Evolutionary conservation across 1,140 invertebrate species (phyloP).

Genomic region (Apis cerana): DNA sequence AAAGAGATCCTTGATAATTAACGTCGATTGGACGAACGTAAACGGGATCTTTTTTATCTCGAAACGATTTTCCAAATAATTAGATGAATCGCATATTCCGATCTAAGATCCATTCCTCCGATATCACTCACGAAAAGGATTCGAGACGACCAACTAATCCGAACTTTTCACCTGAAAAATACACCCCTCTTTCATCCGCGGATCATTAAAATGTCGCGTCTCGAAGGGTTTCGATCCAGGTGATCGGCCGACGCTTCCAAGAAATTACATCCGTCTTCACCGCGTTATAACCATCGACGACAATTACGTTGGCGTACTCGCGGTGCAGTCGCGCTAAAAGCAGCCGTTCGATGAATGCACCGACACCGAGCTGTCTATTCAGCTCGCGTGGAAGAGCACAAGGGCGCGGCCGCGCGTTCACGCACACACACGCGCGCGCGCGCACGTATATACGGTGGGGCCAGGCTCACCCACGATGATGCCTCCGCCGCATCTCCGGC

Average conservation of each 20-base stretch:
- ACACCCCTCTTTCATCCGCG: not conserved
- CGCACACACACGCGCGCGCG: not conserved
- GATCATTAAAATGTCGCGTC: slow-evolving; percentile 10
- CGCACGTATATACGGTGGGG: not conserved
- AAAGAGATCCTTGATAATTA: too few species aligned
- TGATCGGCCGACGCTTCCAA: not conserved
- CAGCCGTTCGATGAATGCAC: slow-evolving; percentile 40
- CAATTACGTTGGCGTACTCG: slow-evolving; percentile 29
- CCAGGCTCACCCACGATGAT: slow-evolving; percentile 26
- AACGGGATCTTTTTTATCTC: too few species aligned
- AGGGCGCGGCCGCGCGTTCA: not conserved
- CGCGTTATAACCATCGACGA: slow-evolving; percentile 32
- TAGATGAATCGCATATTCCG: too few species aligned
- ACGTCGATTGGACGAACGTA: too few species aligned
- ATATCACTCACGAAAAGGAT: too few species aligned
- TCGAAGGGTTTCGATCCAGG: not conserved
- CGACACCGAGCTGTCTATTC: slow-evolving; percentile 33
- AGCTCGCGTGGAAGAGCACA: not conserved
- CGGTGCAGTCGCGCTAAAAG: slow-evolving; percentile 33
- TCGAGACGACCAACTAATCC: too few species aligned
- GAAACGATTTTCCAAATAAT: too few species aligned
- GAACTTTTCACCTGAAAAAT: too few species aligned
- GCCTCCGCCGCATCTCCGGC: slow-evolving; percentile 44
- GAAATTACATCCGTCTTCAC: slow-evolving; percentile 29
- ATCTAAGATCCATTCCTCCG: too few species aligned